These are phyloP conservation scores for Mystacornis crossleyi DNA, from an alignment of 2,113 vertebrate genomes.

Conservation along the genomic window DNA sequence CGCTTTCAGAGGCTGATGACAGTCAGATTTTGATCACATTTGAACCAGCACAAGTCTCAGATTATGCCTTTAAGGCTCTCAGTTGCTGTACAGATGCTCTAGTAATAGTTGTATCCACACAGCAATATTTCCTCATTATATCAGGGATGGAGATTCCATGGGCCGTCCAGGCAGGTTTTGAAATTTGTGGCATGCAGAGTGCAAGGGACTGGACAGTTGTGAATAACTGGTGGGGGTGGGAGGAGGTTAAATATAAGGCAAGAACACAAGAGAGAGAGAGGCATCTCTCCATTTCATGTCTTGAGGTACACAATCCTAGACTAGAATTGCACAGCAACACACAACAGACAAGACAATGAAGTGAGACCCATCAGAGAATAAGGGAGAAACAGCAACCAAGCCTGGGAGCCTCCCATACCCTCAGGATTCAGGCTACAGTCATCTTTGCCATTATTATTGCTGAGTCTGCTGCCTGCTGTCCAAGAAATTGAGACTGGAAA, in stretches of 20 bases:
- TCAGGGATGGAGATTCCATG: not conserved
- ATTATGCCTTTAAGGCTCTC: not conserved
- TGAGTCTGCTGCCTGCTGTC: not conserved
- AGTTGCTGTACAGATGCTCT: not conserved
- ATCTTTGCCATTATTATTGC: not conserved
- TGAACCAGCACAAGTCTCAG: not conserved
- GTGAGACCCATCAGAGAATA: not conserved
- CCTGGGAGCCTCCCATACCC: not conserved
- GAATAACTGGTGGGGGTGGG: not conserved
- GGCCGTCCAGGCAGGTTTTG: not conserved
- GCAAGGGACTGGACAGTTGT: not conserved
- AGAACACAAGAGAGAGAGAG: not conserved
- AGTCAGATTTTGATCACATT: not conserved
- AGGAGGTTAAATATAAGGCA: not conserved
- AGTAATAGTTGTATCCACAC: not conserved
- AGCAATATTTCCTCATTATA: not conserved
- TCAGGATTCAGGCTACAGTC: not conserved
- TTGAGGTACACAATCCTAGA: not conserved
- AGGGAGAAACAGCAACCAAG: not conserved
- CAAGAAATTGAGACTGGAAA: not conserved
- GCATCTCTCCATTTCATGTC: not conserved
- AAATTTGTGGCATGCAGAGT: not conserved
- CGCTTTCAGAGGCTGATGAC: not conserved
- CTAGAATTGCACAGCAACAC: accelerated
- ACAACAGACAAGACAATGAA: not conserved